Evolutionary conservation across 2,797 vertebrate species (phyloP).

Genomic region (Mico argentatus): DNA sequence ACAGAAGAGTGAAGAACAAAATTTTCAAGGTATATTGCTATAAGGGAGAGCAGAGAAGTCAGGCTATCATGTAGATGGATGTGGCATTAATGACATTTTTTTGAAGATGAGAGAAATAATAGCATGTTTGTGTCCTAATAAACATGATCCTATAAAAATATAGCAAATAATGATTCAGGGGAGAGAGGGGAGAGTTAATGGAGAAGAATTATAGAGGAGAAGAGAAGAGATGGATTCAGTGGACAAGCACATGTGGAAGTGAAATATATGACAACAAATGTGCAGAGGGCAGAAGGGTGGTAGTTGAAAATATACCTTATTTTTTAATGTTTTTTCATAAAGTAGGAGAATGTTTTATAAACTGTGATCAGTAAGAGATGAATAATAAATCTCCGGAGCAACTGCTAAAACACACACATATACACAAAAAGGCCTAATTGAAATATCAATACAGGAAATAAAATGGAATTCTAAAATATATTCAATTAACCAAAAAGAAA

Average conservation of each 20-base stretch:
- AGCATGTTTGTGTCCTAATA: neutral
- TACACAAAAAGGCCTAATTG: neutral
- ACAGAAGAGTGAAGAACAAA: neutral
- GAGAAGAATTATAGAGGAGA: neutral
- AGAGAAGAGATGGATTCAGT: neutral
- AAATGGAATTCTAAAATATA: neutral
- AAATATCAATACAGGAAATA: neutral
- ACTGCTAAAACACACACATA: neutral
- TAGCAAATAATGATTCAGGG: neutral
- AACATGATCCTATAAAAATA: neutral
- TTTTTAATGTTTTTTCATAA: neutral
- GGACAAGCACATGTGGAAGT: neutral
- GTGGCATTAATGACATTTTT: neutral
- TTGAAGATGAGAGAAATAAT: neutral
- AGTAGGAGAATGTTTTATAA: neutral
- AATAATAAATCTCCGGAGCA: neutral
- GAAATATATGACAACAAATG: neutral
- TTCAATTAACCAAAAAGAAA: neutral
- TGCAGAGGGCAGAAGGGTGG: neutral
- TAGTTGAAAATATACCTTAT: neutral
- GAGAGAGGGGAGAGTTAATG: neutral
- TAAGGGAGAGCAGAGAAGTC: neutral
- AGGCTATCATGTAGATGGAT: neutral
- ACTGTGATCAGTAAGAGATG: neutral
- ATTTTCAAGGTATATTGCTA: neutral